Conservation (phyloP, 2,888 invertebrate species). For the Actias luna region DNA sequence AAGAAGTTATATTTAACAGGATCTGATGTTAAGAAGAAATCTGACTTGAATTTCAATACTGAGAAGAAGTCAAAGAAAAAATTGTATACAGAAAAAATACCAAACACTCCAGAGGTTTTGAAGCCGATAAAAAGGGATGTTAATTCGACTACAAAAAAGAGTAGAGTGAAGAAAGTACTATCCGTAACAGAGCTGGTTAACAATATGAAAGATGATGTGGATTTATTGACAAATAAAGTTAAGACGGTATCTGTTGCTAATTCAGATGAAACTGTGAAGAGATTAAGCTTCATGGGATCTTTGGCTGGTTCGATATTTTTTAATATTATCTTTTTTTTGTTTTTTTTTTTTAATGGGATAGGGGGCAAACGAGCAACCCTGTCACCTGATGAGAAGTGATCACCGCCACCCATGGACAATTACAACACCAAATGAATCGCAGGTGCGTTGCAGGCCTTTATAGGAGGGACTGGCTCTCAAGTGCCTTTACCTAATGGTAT, state of each 20-base stretch:
- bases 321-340: neutral
- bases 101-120: slow-evolving; percentile 46
- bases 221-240: slow-evolving; percentile 47
- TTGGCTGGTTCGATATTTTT: slow-evolving; percentile 69
- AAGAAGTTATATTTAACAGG: slow-evolving; percentile 61
- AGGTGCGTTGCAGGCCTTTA: too few species aligned
- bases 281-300: slow-evolving; percentile 79
- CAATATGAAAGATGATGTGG: slow-evolving; percentile 47
- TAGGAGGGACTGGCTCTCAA: too few species aligned
- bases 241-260: slow-evolving; percentile 46
- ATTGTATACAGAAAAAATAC: slow-evolving; percentile 61
- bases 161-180: slow-evolving; percentile 49
- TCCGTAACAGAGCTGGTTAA: slow-evolving; percentile 66
- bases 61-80: slow-evolving; percentile 62
- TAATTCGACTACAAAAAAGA: slow-evolving; percentile 58
- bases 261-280: slow-evolving; percentile 38
- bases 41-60: slow-evolving; percentile 67
- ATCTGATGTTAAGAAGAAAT: slow-evolving; percentile 58
- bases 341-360: too few species aligned
- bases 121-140: slow-evolving; percentile 41
- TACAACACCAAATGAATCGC: too few species aligned
- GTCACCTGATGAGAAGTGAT: too few species aligned
- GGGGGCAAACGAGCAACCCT: too few species aligned
- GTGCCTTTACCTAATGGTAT: too few species aligned
- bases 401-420: too few species aligned